Evolutionary conservation across 2,113 vertebrate species (phyloP), one percentile per base, ranked within the genome.

Genomic region (Cyprinus carpio): DNA sequence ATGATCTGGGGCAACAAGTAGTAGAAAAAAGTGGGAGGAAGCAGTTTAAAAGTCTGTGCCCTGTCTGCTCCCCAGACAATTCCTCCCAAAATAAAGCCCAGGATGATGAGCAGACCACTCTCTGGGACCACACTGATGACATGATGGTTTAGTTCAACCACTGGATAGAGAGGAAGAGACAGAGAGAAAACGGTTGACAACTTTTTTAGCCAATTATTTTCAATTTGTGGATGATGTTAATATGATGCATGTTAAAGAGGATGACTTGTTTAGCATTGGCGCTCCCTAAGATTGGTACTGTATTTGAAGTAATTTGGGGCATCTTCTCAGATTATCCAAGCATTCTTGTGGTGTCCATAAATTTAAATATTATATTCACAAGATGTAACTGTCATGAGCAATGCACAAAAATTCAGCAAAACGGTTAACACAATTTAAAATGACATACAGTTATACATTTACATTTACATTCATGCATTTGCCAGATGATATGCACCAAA

Each of bases 1-100:
- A 99, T 97, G 85, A 99, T 95, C 85, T 96, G 98, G 0, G 98
- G 98, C 91, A 99, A 89, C 91, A 99, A 92, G 89, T 95, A 99
- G 90, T 94, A 98, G 93, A 99, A 99, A 94, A 99, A 99, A 23
- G 95, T 89, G 0, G 65, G 92, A 0, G 98, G 98, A 0, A 91
- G 95, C 84, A 99, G 93, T 0, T 89, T 88, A 91, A 99, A 99
- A 85, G 96, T 98, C 84, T 98, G 97, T 0, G 88, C 90, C 75
- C 95, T 94, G 88, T 98, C 94, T 0, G 97, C 97, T 0, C 95
- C 97, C 95, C 94, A 97, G 31, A 99, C 92, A 0, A 99, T 96
- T 40, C 96, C 98, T 0, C 98, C 98, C 5, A 99, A 95, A 84
- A 95, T 27, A 75, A 98, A 93, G 81, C 98, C 98, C 2, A 96